A percentile compares a stretch with the other conserved stretches of the same genome.
These are phyloP conservation scores for Plecturocebus donacophilus DNA, from an alignment of 2,113 vertebrate genomes.

Conservation along the genomic window DNA sequence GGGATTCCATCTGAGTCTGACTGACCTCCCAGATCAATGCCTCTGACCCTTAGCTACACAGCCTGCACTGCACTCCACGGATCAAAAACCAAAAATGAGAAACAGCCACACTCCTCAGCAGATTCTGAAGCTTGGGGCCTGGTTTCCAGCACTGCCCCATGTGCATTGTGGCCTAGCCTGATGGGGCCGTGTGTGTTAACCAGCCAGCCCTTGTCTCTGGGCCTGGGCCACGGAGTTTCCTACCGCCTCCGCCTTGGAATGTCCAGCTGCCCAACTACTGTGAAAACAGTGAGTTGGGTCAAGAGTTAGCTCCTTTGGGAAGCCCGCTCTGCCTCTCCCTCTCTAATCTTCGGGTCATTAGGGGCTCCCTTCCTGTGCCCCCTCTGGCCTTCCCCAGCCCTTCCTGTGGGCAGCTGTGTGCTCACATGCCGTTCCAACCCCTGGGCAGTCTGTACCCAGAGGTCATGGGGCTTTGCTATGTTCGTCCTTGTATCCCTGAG, in stretches of 20 bases:
- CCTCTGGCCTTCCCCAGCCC: not conserved
- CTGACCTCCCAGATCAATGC: not conserved
- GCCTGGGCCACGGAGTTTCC: not conserved
- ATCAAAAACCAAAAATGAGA: not conserved
- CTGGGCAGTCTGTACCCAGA: not conserved
- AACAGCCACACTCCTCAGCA: not conserved
- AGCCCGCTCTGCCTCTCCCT: not conserved
- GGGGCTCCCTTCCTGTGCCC: not conserved
- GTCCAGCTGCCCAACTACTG: not conserved
- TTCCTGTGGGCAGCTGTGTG: not conserved
- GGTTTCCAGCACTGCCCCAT: accelerated
- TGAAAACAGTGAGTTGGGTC: not conserved
- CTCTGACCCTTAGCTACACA: not conserved
- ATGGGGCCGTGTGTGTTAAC: accelerated
- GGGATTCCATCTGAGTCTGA: not conserved
- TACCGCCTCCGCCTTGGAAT: not conserved
- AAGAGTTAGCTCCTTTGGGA: not conserved
- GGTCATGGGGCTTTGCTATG: not conserved
- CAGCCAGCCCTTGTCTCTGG: accelerated
- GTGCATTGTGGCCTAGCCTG: accelerated
- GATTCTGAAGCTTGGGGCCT: not conserved
- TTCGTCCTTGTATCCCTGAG: not conserved
- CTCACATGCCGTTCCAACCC: accelerated
- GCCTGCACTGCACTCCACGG: not conserved
- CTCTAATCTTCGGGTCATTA: not conserved